Evolutionary conservation across 2,113 vertebrate species (phyloP).

Genomic region (Microtus pennsylvanicus): DNA sequence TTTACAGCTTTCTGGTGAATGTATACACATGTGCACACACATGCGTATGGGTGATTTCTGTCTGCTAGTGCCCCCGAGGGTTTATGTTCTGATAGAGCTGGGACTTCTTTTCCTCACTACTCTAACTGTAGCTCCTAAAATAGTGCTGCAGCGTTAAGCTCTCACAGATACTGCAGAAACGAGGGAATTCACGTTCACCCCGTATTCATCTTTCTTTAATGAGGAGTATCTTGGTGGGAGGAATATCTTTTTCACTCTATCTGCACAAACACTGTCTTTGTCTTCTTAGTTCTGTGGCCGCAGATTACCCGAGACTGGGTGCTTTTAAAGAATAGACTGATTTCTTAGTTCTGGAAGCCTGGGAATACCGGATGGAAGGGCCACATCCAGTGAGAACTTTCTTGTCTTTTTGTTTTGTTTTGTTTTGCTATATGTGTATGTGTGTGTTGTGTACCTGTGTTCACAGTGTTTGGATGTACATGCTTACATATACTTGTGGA

Average conservation of each 20-base stretch:
- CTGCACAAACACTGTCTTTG: not conserved
- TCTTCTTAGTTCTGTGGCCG: no score
- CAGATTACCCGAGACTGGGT: not conserved
- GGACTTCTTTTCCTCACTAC: not conserved
- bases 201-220: not conserved
- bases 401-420: not conserved
- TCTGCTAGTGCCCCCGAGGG: not conserved
- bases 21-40: no score
- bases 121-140: not conserved
- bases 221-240: not conserved
- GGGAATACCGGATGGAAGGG: not conserved
- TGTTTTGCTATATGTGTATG: not conserved
- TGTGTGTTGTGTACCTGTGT: not conserved
- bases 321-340: not conserved
- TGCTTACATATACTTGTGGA: not conserved
- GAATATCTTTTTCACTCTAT: not conserved
- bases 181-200: not conserved
- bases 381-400: not conserved
- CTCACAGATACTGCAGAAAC: not conserved
- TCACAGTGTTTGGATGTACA: not conserved
- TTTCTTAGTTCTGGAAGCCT: not conserved
- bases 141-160: no score
- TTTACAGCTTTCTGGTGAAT: not conserved
- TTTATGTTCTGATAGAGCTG: no score
- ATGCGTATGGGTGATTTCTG: not conserved